These are phyloP conservation scores for Cryptoprocta ferox DNA, from an alignment of 2,797 vertebrate genomes.

Conservation along the genomic window DNA sequence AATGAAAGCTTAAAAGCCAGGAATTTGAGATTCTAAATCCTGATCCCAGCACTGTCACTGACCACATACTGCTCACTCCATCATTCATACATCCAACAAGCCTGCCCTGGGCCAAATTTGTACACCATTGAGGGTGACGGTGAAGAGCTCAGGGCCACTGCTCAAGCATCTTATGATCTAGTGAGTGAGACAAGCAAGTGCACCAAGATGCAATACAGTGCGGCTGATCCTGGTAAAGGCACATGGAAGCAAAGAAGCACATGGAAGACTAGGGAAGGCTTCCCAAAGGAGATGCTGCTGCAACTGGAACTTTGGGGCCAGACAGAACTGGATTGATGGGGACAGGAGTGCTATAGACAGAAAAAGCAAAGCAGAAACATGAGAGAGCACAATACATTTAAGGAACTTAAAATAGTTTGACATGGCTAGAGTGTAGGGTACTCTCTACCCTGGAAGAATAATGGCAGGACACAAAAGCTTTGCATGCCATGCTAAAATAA, in stretches of 20 bases:
- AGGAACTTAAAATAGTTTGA: slow-evolving; percentile 41
- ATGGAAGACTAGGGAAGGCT: not conserved
- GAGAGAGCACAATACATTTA: slow-evolving; percentile 6
- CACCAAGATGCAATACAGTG: not conserved
- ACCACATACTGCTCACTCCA: not conserved
- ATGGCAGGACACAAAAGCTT: not conserved
- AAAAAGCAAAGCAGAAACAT: slow-evolving; percentile 14
- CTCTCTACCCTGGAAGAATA: not conserved
- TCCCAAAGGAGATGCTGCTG: not conserved
- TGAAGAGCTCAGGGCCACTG: not conserved
- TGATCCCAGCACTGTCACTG: not conserved
- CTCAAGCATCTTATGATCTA: not conserved
- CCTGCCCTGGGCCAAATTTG: not conserved
- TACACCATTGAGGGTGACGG: not conserved
- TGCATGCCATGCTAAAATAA: not conserved
- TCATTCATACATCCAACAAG: not conserved
- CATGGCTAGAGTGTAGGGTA: not conserved
- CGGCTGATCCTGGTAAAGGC: not conserved
- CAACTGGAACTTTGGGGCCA: not conserved
- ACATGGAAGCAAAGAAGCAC: not conserved
- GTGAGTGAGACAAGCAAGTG: not conserved
- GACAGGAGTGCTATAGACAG: not conserved
- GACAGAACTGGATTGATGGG: not conserved
- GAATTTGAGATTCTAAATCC: not conserved
- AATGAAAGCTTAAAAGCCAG: slow-evolving; percentile 6